A percentile compares a stretch with the other conserved stretches of the same genome.
These are phyloP conservation scores for Calyptommatus sinebrachiatus DNA, from an alignment of 2,113 vertebrate genomes.

Conservation along the genomic window DNA sequence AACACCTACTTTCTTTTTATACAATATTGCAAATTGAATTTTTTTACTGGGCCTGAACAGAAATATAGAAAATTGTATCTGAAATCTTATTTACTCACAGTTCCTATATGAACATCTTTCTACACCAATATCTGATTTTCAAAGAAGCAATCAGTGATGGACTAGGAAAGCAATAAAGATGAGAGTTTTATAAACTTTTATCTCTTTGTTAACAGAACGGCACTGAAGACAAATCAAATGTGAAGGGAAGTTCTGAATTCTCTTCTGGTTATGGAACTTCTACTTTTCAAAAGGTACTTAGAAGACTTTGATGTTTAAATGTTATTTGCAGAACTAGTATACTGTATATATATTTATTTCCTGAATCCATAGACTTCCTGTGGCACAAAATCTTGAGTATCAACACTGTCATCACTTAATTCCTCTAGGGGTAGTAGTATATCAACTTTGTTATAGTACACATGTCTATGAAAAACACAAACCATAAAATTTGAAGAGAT, in stretches of 20 bases:
- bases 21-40: constrained; percentile 14
- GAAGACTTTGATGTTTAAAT: background rate
- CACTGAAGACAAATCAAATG: background rate
- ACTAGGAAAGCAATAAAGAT: background rate
- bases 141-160: background rate
- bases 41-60: constrained; percentile 32
- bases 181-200: background rate
- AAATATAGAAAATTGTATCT: constrained; percentile 13
- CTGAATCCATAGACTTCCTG: background rate
- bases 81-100: constrained; percentile 32
- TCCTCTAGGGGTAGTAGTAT: too few relatives aligned
- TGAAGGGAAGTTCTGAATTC: background rate
- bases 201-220: background rate
- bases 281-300: background rate
- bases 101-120: constrained; percentile 12
- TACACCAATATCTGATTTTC: constrained; percentile 2
- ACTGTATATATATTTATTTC: background rate
- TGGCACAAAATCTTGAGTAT: background rate
- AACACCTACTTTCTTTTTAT: constrained; percentile 17
- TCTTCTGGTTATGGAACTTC: background rate
- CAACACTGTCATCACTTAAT: too few relatives aligned
- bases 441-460: background rate
- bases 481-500: background rate
- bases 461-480: background rate
- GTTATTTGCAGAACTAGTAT: too few relatives aligned